Evolutionary conservation across 2,797 vertebrate genomes (phyloP).

Genomic region (Sphaeramia orbicularis): DNA sequence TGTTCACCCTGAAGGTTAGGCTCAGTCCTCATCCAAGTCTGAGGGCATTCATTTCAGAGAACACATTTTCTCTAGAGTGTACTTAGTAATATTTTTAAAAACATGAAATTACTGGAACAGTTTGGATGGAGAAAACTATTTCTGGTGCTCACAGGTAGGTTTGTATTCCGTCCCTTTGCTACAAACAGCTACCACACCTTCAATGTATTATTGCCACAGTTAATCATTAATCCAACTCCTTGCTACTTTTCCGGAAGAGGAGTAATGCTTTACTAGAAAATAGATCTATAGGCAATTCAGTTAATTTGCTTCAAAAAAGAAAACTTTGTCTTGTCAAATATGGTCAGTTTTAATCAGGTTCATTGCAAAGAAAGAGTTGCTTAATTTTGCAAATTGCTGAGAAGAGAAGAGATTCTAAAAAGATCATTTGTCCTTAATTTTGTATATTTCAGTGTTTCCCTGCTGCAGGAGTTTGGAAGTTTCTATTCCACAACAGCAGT

Average conservation of each 20-base stretch:
- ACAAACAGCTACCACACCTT: slow-evolving; percentile 68
- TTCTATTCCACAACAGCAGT: slow-evolving; percentile 57
- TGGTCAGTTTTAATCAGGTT: background rate
- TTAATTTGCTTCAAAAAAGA: background rate
- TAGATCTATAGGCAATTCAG: slow-evolving; percentile 1
- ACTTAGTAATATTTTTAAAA: slow-evolving; percentile 15
- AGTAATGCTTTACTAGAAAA: background rate
- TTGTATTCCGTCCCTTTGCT: slow-evolving; percentile 26
- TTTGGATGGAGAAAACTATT: slow-evolving; percentile 50
- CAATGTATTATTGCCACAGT: slow-evolving; percentile 36
- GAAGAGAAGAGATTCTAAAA: background rate
- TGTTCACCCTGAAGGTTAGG: slow-evolving; percentile 63
- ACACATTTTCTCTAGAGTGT: background rate
- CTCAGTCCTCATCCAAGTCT: slow-evolving; percentile 18
- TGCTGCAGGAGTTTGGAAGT: slow-evolving; percentile 73
- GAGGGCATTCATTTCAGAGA: background rate
- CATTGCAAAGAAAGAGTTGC: background rate
- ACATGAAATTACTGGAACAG: slow-evolving; percentile 28
- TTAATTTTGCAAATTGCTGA: background rate
- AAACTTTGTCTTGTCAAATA: background rate
- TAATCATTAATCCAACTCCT: slow-evolving; percentile 70
- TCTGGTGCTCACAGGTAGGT: slow-evolving; percentile 72
- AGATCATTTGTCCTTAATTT: background rate
- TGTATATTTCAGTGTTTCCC: slow-evolving; percentile 71
- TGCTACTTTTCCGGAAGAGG: slow-evolving; percentile 34